A percentile compares a stretch with the other conserved stretches of the same genome.
Conservation (phyloP, 2,797 vertebrate genomes). For the Dipus sagitta region DNA sequence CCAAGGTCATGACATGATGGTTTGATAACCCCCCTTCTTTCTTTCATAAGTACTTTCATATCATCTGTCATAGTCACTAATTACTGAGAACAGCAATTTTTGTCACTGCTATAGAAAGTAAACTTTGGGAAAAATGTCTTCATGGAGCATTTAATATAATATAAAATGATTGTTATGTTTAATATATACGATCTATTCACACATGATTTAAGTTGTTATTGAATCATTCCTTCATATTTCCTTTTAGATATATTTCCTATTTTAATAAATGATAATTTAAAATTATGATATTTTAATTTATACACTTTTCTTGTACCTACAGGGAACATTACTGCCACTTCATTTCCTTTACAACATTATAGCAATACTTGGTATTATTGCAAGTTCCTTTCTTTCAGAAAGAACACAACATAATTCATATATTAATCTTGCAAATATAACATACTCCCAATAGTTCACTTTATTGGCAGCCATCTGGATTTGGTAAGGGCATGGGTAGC, state of each 20-base stretch:
- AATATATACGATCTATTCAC: slow-evolving; percentile 20
- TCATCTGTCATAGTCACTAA: slow-evolving; percentile 20
- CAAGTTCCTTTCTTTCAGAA: not conserved
- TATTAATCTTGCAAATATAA: slow-evolving; percentile 21
- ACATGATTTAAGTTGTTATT: slow-evolving; percentile 3
- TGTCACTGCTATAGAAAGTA: slow-evolving; percentile 18
- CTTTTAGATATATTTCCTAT: not conserved
- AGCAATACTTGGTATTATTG: not conserved
- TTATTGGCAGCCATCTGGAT: not conserved
- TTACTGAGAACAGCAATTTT: slow-evolving; percentile 3
- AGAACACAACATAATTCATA: not conserved
- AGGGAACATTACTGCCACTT: not conserved
- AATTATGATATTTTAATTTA: slow-evolving; percentile 2
- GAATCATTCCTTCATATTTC: slow-evolving; percentile 35
- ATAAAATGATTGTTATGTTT: slow-evolving; percentile 15
- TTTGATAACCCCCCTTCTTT: slow-evolving; percentile 18
- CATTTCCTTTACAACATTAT: slow-evolving; percentile 44
- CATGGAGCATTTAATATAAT: slow-evolving; percentile 28
- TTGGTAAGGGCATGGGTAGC: not conserved
- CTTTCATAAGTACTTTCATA: slow-evolving; percentile 48
- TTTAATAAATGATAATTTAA: slow-evolving; percentile 27
- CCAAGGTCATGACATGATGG: not conserved
- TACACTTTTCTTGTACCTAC: not conserved
- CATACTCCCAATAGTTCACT: not conserved
- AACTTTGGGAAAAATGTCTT: slow-evolving; percentile 52